Base-by-base conservation (phyloP, 2,888 invertebrate species). In the Papilio protenor region DNA sequence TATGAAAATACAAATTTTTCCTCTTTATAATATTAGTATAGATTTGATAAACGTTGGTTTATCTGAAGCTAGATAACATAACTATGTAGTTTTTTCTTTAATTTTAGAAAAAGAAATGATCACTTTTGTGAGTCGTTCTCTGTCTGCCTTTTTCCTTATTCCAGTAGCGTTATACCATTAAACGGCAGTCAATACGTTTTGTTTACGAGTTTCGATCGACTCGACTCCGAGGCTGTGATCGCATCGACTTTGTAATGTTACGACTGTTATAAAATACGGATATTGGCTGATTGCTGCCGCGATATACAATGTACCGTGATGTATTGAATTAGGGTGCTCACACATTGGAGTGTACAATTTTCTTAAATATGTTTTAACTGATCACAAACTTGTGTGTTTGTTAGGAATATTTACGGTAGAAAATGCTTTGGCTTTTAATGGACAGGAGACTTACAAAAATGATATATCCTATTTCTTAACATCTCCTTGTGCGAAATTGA, bases 231-330 rank as follows among this genome's bases (percentile, higher is more conserved):
- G n/a, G 64, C 64, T 75, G 16, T 66, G 33, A 49, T 27, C 64
- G 12, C 12, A 21, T 75, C 64, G 49, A 64, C 64, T 66, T 52
- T 23, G 74, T 33, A 52, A 64, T 61, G 52, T 59, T 52, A 52
- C 52, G 64, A 27, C 52, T 49, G 27, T 33, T 74, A 75, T 75
- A 75, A 69, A 75, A 75, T 75, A 75, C 74, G 74, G 64, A 75
- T 75, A 66, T 75, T 75, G 74, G 64, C 5, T 27, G 64, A 75
- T 75, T 75, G 64, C 64, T 66, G 64, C 74, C 64, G 33, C 52
- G 16, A 8, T 18, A 47, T 74, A 47, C 66, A 66, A 52, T 75
- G 49, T 64, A 75, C 61, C 10, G 64, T 47, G 49, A 52, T 75
- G 33, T 66, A 12, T 40, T 18, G 45, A 14, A 27, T 21, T 74